These are phyloP conservation scores for Sceloporus tristichus DNA, from an alignment of 2,113 vertebrate genomes.

Conservation along the genomic window DNA sequence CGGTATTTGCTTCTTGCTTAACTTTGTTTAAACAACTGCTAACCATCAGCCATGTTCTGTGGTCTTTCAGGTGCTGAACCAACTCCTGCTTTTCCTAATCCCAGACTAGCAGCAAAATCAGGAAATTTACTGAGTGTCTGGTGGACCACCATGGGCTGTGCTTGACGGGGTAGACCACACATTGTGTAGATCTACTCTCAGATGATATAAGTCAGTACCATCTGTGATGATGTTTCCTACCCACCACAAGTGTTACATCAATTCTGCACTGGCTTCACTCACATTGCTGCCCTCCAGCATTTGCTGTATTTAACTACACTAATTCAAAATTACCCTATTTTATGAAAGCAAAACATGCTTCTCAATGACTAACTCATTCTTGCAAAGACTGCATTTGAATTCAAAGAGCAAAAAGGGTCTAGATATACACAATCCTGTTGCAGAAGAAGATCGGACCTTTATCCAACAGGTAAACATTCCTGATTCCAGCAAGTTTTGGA, in stretches of 20 bases:
- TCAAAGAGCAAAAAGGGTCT: background rate
- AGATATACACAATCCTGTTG: slow-evolving; percentile 10
- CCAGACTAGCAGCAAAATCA: background rate
- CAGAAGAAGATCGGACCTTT: slow-evolving; percentile 30
- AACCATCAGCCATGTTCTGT: background rate
- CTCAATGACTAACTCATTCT: background rate
- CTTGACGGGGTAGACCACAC: background rate
- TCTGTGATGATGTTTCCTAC: background rate
- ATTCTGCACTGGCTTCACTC: background rate
- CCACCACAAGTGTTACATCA: background rate
- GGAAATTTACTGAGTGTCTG: background rate
- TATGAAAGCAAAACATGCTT: background rate
- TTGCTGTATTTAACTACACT: background rate
- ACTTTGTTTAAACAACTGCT: background rate
- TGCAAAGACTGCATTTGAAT: accelerated
- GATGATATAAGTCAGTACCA: background rate
- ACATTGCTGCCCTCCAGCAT: slow-evolving; percentile 13
- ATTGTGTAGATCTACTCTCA: background rate
- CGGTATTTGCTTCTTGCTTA: background rate
- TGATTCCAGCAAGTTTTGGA: background rate
- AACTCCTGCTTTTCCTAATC: background rate
- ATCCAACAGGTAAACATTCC: background rate
- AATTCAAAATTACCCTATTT: background rate
- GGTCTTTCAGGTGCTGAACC: background rate
- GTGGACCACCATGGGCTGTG: background rate